Conservation (phyloP, 2,888 invertebrate species). For the Temnothorax rugatulus region DNA sequence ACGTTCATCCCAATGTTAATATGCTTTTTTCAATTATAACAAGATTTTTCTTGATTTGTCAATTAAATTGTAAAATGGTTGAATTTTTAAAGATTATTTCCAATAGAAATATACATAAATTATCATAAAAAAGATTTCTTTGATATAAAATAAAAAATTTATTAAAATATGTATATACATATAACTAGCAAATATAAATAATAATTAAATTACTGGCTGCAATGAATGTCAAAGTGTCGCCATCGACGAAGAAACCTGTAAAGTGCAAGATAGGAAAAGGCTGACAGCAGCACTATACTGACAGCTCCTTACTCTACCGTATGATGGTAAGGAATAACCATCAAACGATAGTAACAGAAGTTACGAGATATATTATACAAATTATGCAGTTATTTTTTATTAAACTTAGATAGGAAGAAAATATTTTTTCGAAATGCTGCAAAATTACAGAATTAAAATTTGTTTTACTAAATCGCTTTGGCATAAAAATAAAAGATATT, state of each 20-base stretch:
- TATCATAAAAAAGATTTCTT: not conserved
- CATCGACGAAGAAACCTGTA: slow-evolving; percentile 5
- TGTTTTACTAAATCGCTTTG: not conserved
- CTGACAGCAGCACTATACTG: not conserved
- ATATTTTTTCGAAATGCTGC: not conserved
- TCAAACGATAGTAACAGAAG: not conserved
- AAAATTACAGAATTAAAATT: not conserved
- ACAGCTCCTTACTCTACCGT: not conserved
- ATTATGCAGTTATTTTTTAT: not conserved
- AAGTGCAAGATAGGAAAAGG: not conserved
- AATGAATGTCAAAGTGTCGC: slow-evolving; percentile 14
- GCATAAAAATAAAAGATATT: not conserved
- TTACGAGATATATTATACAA: not conserved
- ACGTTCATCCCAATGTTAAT: not conserved
- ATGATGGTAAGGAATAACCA: slow-evolving; percentile 23
- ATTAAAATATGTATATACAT: not conserved
- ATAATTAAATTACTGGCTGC: not conserved
- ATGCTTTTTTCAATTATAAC: not conserved
- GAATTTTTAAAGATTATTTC: not conserved
- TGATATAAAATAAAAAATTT: not conserved
- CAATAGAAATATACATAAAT: not conserved
- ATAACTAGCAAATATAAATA: not conserved
- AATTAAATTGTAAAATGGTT: not conserved
- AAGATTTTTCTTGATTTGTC: not conserved
- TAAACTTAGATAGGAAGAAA: not conserved